These are phyloP conservation scores for Probosciger aterrimus DNA, from an alignment of 2,113 vertebrate species.

Conservation along the genomic window DNA sequence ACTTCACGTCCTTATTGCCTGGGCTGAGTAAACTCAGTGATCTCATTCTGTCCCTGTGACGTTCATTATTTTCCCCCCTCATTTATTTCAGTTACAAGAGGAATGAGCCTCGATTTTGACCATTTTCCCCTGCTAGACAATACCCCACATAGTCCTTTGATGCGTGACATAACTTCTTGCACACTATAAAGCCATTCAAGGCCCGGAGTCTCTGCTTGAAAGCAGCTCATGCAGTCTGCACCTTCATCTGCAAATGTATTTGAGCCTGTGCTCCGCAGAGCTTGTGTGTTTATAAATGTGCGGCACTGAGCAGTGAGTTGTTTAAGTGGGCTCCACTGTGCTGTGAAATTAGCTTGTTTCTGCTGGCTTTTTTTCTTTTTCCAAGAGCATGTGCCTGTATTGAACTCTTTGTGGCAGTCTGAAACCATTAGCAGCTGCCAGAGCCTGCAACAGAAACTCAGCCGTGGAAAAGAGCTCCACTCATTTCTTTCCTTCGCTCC, in stretches of 20 bases:
- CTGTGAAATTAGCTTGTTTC: slow-evolving; percentile 68
- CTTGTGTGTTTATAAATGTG: slow-evolving; percentile 51
- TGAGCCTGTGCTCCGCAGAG: background rate
- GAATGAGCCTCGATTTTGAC: slow-evolving; percentile 11
- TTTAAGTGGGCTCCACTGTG: slow-evolving; percentile 54
- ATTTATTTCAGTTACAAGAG: slow-evolving; percentile 24
- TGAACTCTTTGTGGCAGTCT: slow-evolving; percentile 54
- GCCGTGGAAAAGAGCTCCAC: slow-evolving; percentile 1
- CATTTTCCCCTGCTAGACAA: background rate
- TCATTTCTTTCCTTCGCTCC: background rate
- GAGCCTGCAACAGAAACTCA: slow-evolving; percentile 14
- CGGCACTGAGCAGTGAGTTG: slow-evolving; percentile 28
- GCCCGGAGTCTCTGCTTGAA: background rate
- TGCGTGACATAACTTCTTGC: background rate
- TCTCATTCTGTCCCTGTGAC: slow-evolving; percentile 1
- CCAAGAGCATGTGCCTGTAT: background rate
- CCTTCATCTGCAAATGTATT: background rate
- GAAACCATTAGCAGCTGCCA: slow-evolving; percentile 52
- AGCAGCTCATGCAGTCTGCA: background rate
- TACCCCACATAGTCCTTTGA: background rate
- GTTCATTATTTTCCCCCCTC: background rate
- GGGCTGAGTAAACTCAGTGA: background rate
- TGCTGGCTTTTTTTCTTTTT: background rate
- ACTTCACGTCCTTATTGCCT: slow-evolving; percentile 14
- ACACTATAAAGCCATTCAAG: background rate